Percentiles rank a stretch among this genome's conserved stretches.
Conservation (phyloP, 2,797 vertebrate species). For the Loriculus beryllinus region DNA sequence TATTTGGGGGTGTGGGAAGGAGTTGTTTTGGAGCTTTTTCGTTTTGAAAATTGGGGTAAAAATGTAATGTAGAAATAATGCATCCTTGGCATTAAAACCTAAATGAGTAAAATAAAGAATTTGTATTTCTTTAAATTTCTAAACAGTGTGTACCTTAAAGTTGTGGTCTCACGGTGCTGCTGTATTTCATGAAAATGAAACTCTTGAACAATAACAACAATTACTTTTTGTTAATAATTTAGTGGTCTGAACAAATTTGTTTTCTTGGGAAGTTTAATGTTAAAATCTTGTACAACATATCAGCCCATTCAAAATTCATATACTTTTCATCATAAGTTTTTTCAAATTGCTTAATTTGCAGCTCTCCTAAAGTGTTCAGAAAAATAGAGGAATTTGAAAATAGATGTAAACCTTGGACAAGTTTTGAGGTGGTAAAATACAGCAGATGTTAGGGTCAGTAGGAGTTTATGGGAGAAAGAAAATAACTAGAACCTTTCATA, state of each 20-base stretch:
- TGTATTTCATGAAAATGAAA: background rate
- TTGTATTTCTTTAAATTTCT: background rate
- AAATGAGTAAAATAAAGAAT: background rate
- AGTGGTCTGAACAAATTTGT: background rate
- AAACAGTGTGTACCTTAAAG: background rate
- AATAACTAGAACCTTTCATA: background rate
- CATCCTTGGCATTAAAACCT: background rate
- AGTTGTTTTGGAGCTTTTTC: background rate
- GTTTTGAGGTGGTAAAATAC: background rate
- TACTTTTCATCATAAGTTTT: background rate
- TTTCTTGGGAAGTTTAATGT: background rate
- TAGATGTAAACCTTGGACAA: background rate
- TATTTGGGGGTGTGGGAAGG: fast-evolving
- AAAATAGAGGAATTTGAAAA: background rate
- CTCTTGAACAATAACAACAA: background rate
- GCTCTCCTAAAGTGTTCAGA: background rate
- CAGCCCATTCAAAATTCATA: background rate
- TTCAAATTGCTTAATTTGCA: background rate
- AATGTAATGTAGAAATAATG: background rate
- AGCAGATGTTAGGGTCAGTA: background rate
- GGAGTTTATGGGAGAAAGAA: background rate
- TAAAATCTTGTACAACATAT: background rate
- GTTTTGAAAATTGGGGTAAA: background rate
- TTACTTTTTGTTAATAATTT: background rate
- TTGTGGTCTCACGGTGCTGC: background rate